These are phyloP conservation scores for Morone chrysops DNA, from an alignment of 2,113 vertebrate species.

Conservation along the genomic window DNA sequence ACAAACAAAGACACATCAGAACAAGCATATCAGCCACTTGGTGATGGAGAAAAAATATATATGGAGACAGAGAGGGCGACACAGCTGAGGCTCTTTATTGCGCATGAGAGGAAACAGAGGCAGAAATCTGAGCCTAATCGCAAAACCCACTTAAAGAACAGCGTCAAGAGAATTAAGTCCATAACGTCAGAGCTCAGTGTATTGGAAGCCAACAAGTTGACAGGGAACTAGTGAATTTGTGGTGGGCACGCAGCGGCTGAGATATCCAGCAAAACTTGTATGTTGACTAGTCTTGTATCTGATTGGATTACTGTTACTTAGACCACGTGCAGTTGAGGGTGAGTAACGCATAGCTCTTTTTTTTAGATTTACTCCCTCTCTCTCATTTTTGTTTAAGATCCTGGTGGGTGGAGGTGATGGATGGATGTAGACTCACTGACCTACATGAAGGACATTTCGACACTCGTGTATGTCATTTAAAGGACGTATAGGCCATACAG, in stretches of 20 bases:
- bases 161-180: slow-evolving; percentile 65
- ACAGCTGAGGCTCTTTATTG: slow-evolving; percentile 36
- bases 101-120: slow-evolving; percentile 55
- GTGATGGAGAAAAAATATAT: slow-evolving; percentile 13
- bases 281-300: slow-evolving; percentile 75
- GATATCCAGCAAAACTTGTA: slow-evolving; percentile 67
- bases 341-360: slow-evolving; percentile 48
- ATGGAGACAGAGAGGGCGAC: slow-evolving; percentile 3
- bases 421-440: slow-evolving; percentile 63
- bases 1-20: slow-evolving; percentile 33
- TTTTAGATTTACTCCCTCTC: slow-evolving; percentile 27
- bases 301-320: slow-evolving; percentile 75
- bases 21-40: slow-evolving; percentile 8
- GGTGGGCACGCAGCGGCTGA: slow-evolving; percentile 57
- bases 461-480: slow-evolving; percentile 44
- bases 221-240: slow-evolving; percentile 67
- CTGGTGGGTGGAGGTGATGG: slow-evolving; percentile 54
- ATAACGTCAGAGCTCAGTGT: slow-evolving; percentile 41
- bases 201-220: slow-evolving; percentile 69
- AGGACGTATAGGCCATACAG: slow-evolving; percentile 36
- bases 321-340: slow-evolving; percentile 47
- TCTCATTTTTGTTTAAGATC: slow-evolving; percentile 37
- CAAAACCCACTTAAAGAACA: slow-evolving; percentile 63
- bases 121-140: slow-evolving; percentile 50
- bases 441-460: slow-evolving; percentile 59